Conservation (phyloP, 2,888 invertebrate genomes). For the Uropetala carovei region DNA sequence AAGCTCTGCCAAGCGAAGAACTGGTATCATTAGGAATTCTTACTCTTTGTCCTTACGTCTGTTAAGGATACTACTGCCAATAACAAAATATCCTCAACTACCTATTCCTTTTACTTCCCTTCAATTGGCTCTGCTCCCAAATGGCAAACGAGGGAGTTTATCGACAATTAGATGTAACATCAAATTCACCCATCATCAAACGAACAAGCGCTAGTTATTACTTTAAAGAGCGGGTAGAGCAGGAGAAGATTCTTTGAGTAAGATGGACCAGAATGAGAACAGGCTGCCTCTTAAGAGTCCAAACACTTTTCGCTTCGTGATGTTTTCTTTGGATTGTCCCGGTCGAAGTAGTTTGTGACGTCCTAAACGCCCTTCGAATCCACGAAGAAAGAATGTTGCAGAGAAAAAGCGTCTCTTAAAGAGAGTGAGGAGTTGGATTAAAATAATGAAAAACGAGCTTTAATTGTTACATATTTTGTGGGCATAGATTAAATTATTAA, state of each 20-base stretch:
- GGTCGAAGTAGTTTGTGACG: neutral
- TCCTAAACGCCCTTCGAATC: neutral
- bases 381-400: neutral
- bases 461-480: no score
- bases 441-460: no score
- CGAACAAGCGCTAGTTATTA: neutral
- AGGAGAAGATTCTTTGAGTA: neutral
- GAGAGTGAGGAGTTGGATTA: no score
- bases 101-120: neutral
- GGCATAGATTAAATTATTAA: no score
- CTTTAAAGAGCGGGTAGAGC: neutral
- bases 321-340: neutral
- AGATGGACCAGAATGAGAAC: neutral
- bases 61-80: slow-evolving; percentile 14
- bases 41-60: neutral
- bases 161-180: neutral
- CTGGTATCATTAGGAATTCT: slow-evolving; percentile 36
- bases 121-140: slow-evolving; percentile 4
- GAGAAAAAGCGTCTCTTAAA: neutral
- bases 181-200: neutral
- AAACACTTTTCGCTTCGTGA: neutral
- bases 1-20: slow-evolving; percentile 44
- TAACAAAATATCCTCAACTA: slow-evolving; percentile 28
- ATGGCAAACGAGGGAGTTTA: neutral
- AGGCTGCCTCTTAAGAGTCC: neutral